Conservation (phyloP, 2,888 invertebrate species). For the Eupithecia insigniata region DNA sequence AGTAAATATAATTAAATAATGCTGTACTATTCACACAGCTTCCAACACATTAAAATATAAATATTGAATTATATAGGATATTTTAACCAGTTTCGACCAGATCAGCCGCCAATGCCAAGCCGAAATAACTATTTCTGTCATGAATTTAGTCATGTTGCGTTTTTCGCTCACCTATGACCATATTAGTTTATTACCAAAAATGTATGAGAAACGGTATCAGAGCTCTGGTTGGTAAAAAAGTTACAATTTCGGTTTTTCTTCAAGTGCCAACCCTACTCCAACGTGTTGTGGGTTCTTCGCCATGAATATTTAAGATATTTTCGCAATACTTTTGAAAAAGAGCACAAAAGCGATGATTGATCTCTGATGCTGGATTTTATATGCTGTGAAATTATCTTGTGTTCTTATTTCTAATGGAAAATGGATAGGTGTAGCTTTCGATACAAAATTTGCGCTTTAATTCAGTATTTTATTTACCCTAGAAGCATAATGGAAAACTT, state of each 20-base stretch:
- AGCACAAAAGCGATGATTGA: conserved; percentile 14
- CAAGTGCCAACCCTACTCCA: conserved; percentile 10
- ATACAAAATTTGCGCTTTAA: not conserved
- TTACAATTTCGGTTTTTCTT: not conserved
- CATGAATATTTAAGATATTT: conserved; percentile 23
- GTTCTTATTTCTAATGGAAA: not conserved
- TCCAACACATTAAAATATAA: too few species aligned
- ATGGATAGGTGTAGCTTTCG: not conserved
- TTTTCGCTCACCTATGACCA: too few species aligned
- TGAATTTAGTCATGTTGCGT: too few species aligned
- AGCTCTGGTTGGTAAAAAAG: not conserved
- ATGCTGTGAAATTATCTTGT: not conserved
- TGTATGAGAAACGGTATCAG: not conserved
- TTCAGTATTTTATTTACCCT: not conserved
- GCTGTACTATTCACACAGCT: too few species aligned
- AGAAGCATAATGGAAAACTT: not conserved
- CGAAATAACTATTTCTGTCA: too few species aligned
- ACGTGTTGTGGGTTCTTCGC: conserved; percentile 15
- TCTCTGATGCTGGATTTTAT: not conserved
- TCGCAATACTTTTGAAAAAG: conserved; percentile 14
- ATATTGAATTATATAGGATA: too few species aligned
- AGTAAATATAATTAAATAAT: too few species aligned
- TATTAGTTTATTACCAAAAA: not conserved
- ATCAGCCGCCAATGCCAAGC: too few species aligned
- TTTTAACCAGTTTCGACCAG: too few species aligned